Percentiles rank a stretch among this genome's conserved stretches.
Evolutionary conservation across 2,797 vertebrate species (phyloP).

Genomic region (Spizella passerina): DNA sequence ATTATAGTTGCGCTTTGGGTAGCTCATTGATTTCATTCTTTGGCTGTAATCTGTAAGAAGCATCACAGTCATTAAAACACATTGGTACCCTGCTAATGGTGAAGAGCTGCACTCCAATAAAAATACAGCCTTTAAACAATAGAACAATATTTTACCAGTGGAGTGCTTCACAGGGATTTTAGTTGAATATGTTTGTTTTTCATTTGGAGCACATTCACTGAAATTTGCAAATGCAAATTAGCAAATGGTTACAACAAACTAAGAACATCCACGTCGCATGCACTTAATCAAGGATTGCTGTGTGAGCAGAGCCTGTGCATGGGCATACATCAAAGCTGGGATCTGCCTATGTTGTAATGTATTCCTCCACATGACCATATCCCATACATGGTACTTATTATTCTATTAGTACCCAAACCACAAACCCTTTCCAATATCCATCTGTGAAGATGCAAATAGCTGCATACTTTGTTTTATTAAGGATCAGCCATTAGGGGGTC

Average conservation of each 20-base stretch:
- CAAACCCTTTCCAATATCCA: constrained; percentile 27
- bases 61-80: constrained; percentile 19
- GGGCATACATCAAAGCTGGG: constrained; percentile 56
- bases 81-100: constrained; percentile 16
- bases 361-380: constrained; percentile 55
- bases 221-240: constrained; percentile 54
- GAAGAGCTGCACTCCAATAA: constrained; percentile 34
- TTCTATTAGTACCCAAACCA: constrained; percentile 57
- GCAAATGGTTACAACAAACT: constrained; percentile 25
- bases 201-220: constrained; percentile 29
- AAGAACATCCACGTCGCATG: background rate
- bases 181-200: constrained; percentile 56
- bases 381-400: constrained; percentile 44
- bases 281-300: constrained; percentile 16
- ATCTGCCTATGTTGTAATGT: constrained; percentile 48
- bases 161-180: background rate
- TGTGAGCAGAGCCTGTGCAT: constrained; percentile 32
- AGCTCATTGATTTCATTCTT: constrained; percentile 53
- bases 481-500: constrained; percentile 27
- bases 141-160: constrained; percentile 36
- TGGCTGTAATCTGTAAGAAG: constrained; percentile 35
- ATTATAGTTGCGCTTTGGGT: constrained; percentile 55
- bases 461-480: constrained; percentile 42
- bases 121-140: constrained; percentile 22
- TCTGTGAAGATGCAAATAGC: constrained; percentile 27